phyloP scores from a whole-genome alignment of 2,888 invertebrate genomes.

The Drosophila subsilvestris region DNA sequence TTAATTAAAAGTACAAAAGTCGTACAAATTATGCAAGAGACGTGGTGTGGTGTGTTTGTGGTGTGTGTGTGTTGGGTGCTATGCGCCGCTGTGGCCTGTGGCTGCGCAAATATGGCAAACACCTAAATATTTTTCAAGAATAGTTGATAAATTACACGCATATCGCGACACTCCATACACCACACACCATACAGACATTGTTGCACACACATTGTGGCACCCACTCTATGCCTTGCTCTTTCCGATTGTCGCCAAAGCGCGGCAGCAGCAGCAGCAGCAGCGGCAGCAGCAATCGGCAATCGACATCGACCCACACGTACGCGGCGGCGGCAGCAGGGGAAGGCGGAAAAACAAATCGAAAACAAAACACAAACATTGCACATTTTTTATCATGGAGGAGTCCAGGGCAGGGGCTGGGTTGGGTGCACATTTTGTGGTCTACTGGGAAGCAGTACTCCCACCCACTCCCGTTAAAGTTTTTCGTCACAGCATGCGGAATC shows the following conservation, averaged over 20 bases:
- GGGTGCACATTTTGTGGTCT: constrained; percentile 2
- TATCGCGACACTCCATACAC: constrained; percentile 30
- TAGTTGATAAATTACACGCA: constrained; percentile 62
- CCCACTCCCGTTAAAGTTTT: constrained; percentile 10
- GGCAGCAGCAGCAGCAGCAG: not conserved
- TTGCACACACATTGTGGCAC: constrained; percentile 18
- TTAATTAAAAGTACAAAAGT: constrained; percentile 73
- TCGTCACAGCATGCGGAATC: constrained; percentile 46
- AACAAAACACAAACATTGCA: constrained; percentile 69
- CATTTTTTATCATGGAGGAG: constrained; percentile 20
- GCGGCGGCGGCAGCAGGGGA: constrained; percentile 4
- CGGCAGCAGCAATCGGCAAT: constrained; percentile 28
- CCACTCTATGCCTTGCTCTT: constrained; percentile 11
- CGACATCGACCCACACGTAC: constrained; percentile 72
- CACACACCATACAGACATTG: constrained; percentile 18
- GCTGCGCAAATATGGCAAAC: constrained; percentile 77
- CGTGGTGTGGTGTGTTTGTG: not conserved
- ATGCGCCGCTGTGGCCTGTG: not conserved
- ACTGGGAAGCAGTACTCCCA: constrained; percentile 36
- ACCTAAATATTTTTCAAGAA: constrained; percentile 74
- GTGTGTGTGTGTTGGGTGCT: no score
- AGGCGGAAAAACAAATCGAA: constrained; percentile 72
- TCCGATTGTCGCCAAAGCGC: constrained; percentile 47
- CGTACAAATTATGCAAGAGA: constrained; percentile 76
- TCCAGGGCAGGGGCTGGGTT: constrained; percentile 16